A percentile compares a stretch with the other conserved stretches of the same genome.
phyloP scores from a whole-genome alignment of 2,888 invertebrate genomes.

The Eurytoma californica region DNA sequence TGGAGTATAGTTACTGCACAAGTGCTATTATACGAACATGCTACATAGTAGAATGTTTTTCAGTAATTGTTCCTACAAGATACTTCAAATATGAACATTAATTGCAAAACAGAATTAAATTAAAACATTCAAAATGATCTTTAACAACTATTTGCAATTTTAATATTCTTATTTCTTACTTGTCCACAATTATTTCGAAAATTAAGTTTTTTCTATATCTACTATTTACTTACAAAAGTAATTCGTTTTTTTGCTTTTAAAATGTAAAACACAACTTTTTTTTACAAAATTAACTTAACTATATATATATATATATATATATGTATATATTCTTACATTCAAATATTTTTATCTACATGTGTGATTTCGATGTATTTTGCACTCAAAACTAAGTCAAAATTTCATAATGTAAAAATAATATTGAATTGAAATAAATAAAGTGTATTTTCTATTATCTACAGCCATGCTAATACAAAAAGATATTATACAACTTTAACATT shows the following conservation, averaged over 20 bases:
- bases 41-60: conserved; percentile 32
- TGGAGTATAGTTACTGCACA: conserved; percentile 3
- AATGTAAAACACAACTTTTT: no score
- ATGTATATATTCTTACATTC: no score
- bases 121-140: background rate
- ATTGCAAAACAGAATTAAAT: background rate
- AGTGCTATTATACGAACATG: conserved; percentile 6
- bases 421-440: conserved; percentile 1
- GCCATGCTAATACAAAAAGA: background rate
- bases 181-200: no score
- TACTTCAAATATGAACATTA: background rate
- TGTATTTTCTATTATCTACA: conserved; percentile 5
- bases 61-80: background rate
- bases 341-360: no score
- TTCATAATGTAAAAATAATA: background rate
- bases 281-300: no score
- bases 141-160: background rate
- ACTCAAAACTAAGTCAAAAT: background rate
- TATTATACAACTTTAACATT: background rate
- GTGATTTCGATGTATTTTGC: no score
- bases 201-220: no score
- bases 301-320: no score
- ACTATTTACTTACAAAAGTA: no score
- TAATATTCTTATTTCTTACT: no score
- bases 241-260: no score